A percentile compares a stretch with the other conserved stretches of the same genome.
These are phyloP conservation scores for Ancistrus triradiatus DNA, from an alignment of 2,113 vertebrate species.

Conservation along the genomic window DNA sequence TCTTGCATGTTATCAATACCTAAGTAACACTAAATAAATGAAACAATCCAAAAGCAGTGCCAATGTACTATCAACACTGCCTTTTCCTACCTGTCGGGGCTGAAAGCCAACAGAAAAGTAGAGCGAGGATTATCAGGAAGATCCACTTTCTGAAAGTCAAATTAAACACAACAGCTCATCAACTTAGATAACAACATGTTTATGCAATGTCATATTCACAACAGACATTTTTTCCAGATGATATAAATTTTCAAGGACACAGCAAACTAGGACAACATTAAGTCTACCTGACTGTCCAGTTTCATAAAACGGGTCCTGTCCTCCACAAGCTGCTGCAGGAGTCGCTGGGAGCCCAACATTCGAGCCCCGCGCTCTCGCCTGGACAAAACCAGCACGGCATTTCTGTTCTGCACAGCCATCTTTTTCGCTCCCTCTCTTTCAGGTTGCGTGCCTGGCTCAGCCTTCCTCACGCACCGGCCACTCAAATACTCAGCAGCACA, in stretches of 20 bases:
- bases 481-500: slow-evolving; percentile 65
- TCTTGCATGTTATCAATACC: neutral
- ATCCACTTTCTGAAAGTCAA: slow-evolving; percentile 90
- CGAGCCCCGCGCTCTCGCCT: slow-evolving; percentile 87
- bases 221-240: neutral
- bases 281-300: slow-evolving; percentile 93
- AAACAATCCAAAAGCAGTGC: no score
- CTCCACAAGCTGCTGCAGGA: slow-evolving; percentile 94
- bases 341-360: slow-evolving; percentile 83
- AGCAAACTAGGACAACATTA: neutral
- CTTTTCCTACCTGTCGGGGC: slow-evolving; percentile 87
- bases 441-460: slow-evolving; percentile 9
- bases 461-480: slow-evolving; percentile 53
- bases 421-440: slow-evolving; percentile 44
- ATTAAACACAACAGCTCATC: slow-evolving; percentile 50
- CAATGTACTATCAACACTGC: neutral
- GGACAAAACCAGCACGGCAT: slow-evolving; percentile 91
- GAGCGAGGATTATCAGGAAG: slow-evolving; percentile 98
- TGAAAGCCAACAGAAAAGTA: slow-evolving; percentile 97
- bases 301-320: slow-evolving; percentile 98
- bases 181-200: no score
- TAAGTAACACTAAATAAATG: no score
- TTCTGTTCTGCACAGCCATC: slow-evolving; percentile 93
- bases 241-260: neutral
- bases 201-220: no score